Evolutionary conservation across 2,113 vertebrate species (phyloP), one percentile per base, ranked within the genome.

Genomic region (Choloepus hoffmanni): DNA sequence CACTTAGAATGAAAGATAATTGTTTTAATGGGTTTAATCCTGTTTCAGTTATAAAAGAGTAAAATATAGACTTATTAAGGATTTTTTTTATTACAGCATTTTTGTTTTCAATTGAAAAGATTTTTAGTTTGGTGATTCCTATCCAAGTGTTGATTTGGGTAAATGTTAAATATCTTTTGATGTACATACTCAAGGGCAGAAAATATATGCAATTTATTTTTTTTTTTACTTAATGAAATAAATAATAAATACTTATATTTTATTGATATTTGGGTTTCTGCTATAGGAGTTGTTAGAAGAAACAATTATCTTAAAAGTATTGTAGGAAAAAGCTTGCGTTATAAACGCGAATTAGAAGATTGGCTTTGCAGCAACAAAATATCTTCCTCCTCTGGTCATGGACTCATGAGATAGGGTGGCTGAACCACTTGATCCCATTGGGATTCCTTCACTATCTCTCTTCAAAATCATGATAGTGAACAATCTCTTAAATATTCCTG

Each of bases 111-210:
- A 8, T 62, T 53, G 72, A 24, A 89, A 93, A 77, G 13, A 3
- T 45, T 74, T 85, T 5, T 90, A 26, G 50, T 68, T 92, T 88
- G 43, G 40, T 85, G 16, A 18, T 76, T 9, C n/a, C 60, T 26
- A 48, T 24, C 30, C 12, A 73, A 76, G 1, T 19, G 0, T 62
- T 93, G 11, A 50, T 88, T 93, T 79, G 58, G 11, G 77, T 86
- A 89, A 50, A 76, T 92, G 40, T 90, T 90, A 94, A 92, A 45
- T 50, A 72, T 0, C 3, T 89, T 95, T 76, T 48, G 92, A 93
- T 85, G 40, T 72, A 65, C 43, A 65, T 40, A n/a, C 5, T 5
- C 28, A 60, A 14, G 12, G 19, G 50, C 8, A 90, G 21, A 90
- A 94, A 82, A 63, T 26, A 30, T 83, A 95, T 60, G 36, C 4